Base-by-base conservation (phyloP, 1,140 invertebrate genomes). In the Drosophila auraria region DNA sequence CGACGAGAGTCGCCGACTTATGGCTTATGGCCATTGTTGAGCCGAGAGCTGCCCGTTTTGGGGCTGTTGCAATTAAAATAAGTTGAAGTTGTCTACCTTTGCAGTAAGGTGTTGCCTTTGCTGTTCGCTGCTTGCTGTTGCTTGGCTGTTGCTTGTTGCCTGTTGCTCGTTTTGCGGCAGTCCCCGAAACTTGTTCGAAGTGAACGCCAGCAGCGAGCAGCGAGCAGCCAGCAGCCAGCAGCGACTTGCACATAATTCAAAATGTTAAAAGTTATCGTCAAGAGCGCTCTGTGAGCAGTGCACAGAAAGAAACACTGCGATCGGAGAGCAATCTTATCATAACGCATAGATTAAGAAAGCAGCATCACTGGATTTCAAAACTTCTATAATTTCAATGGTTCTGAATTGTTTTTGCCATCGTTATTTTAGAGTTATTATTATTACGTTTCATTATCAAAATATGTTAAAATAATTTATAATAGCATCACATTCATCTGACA, bases 201-300 rank as follows among this genome's bases (percentile, higher is more conserved):
- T 83, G 86, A 89, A 90, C 68, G 86, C 59, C 68, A 47, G 75
- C 63, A 54, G 53, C 53, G 17, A 15, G 33, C 42, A 71, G 75
- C 82, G 9, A 58, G 56, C 56, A 30, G 1, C 59, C 68, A 47
- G 75, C n/a, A 58, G 56, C 56, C 56, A 58, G 65, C 36, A 38
- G 11, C 36, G 36, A 33, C 70, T 72, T 89, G 81, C 86, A 84
- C 82, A 90, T 90, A 90, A 90, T 80, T 90, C 82, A 90, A 90
- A 90, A 90, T 90, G 86, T 86, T 90, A 90, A 90, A 90, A 90
- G 86, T 90, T 90, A 90, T 91, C 87, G 86, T 91, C 87, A 91
- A 90, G 87, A 82, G 86, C 79, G 82, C 73, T 64, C 74, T 57
- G 53, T 36, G 44, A 53, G 33, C 73, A 66, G 12, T 66, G 60